Evolutionary conservation across 1,140 invertebrate species (phyloP), one percentile per base, ranked within the genome.

Genomic region (Ips nitidus): DNA sequence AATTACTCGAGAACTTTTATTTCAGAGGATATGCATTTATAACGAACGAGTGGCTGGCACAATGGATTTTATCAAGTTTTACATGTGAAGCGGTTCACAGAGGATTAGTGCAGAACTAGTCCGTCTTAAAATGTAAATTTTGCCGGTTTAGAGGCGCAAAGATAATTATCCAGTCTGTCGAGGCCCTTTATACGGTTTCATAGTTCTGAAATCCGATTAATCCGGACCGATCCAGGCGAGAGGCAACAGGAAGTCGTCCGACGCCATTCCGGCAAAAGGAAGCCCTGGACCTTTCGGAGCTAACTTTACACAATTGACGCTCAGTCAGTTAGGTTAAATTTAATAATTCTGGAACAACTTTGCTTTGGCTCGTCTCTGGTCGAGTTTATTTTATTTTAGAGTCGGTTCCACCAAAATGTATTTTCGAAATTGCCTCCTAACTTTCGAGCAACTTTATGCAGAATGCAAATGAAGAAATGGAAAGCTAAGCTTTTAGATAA

Each of bases 161-260:
- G 74, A 76, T 75, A 75, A 77, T 76, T 76, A 77, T 77, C 69
- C 75, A 73, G 73, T 74, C 71, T 72, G 69, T 70, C 57, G 42
- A 38, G 71, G 39, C 55, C 74, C 72, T 76, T 75, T 77, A 77
- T 74, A 77, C 75, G 76, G 73, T 74, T 74, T 77, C 75, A 74
- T 77, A 72, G 72, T 74, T 69, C 74, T 73, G 73, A 76, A 77
- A 77, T 77, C 76, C 73, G 74, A 77, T 77, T 77, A 76, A 77
- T 75, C 75, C 68, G 66, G 68, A 61, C 65, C 55, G 65, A 58
- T 57, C 65, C 52, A 66, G 41, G 53, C 55, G 63, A 52, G 63
- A 56, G 65, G 65, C 65, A 66, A 66, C 65, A 66, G 65, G 66
- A 69, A 69, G 66, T 69, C 59, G 56, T 62, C 60, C 52, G 66